Evolutionary conservation across 2,888 invertebrate species (phyloP).

Genomic region (Phasia obesa): DNA sequence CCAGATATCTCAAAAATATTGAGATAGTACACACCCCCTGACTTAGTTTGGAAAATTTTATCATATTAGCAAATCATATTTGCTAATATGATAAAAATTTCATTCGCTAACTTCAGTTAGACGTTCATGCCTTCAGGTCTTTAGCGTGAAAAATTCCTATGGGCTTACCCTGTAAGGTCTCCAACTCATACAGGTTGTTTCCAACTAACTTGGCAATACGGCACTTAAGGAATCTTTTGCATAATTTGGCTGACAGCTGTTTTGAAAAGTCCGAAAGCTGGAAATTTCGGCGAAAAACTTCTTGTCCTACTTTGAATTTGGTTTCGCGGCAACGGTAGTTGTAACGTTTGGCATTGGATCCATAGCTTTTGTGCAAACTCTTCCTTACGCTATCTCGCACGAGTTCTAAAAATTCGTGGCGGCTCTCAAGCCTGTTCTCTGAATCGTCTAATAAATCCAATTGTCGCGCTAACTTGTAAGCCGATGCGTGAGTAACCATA

Average conservation of each 20-base stretch:
- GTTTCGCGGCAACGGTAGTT: neutral
- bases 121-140: neutral
- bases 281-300: neutral
- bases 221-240: neutral
- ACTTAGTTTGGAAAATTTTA: neutral
- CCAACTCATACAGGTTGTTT: neutral
- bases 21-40: too few relatives aligned
- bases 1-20: too few relatives aligned
- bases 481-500: conserved; percentile 5
- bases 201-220: neutral
- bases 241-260: neutral
- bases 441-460: neutral
- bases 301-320: neutral
- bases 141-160: neutral
- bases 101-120: neutral
- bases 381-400: neutral
- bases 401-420: neutral
- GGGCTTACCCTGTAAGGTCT: neutral
- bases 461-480: neutral
- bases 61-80: conserved; percentile 14
- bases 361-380: neutral
- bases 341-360: neutral
- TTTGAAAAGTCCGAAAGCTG: neutral
- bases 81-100: conserved; percentile 6
- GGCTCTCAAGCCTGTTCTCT: neutral